Conservation (phyloP, 2,113 vertebrate genomes). For the Stigmatopora nigra region DNA sequence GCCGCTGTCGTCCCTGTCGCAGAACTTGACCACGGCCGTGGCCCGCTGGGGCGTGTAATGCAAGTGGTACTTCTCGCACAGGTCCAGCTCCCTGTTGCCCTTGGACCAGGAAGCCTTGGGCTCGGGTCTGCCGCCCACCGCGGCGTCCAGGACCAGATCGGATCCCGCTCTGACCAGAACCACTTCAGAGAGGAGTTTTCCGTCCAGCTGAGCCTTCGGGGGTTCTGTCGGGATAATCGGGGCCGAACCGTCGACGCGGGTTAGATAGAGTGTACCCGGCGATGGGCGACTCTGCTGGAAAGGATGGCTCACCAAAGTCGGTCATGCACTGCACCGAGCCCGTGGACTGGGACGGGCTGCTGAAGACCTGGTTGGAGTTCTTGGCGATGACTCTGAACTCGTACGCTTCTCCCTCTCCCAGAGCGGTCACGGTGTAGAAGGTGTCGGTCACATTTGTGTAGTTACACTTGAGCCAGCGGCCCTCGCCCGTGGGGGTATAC, state of each 20-base stretch:
- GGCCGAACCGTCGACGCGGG: not conserved
- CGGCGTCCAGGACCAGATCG: constrained; percentile 93
- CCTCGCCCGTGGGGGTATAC: constrained; percentile 81
- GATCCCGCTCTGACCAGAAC: constrained; percentile 89
- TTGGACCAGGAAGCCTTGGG: constrained; percentile 96
- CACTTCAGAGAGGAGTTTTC: constrained; percentile 83
- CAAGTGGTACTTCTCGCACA: constrained; percentile 90
- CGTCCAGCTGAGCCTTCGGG: constrained; percentile 89
- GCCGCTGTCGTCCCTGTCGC: constrained; percentile 90
- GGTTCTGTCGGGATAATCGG: constrained; percentile 72
- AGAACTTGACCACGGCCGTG: constrained; percentile 93
- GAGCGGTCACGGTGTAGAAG: constrained; percentile 84
- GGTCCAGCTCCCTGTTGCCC: constrained; percentile 84
- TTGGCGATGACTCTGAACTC: constrained; percentile 94
- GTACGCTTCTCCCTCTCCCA: constrained; percentile 89
- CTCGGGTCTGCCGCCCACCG: constrained; percentile 91
- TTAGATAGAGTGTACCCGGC: not conserved
- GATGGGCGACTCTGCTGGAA: no score
- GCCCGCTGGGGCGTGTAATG: constrained; percentile 87
- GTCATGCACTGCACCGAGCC: constrained; percentile 91
- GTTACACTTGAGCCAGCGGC: constrained; percentile 96
- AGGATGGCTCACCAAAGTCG: constrained; percentile 84
- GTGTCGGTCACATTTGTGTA: constrained; percentile 92
- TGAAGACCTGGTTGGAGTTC: constrained; percentile 86
- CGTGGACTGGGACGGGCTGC: constrained; percentile 84